Percentiles rank a stretch among this genome's conserved stretches.
These are phyloP conservation scores for Plebejus melissa DNA, from an alignment of 2,888 invertebrate species.

Conservation along the genomic window DNA sequence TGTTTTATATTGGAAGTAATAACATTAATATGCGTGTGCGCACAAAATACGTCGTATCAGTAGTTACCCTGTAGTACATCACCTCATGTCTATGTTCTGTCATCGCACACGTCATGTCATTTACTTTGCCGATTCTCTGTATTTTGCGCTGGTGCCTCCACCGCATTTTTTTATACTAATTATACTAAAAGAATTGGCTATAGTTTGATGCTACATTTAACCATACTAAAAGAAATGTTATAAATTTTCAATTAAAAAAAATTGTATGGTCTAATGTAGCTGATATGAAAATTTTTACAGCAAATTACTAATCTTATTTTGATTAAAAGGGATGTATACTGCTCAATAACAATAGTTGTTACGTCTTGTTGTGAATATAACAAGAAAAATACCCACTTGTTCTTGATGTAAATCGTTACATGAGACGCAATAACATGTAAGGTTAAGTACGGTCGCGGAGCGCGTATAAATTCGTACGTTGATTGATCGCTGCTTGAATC, in stretches of 20 bases:
- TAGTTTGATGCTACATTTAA: not conserved
- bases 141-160: not conserved
- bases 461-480: not conserved
- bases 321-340: not conserved
- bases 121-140: slow-evolving; percentile 4
- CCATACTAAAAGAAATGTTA: not conserved
- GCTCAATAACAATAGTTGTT: not conserved
- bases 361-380: not conserved
- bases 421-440: not conserved
- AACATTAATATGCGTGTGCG: not conserved
- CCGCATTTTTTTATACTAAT: not conserved
- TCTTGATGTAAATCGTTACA: not conserved
- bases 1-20: not conserved
- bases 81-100: slow-evolving; percentile 18
- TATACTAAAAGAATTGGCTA: not conserved
- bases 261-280: not conserved
- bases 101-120: slow-evolving; percentile 10
- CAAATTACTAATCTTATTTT: not conserved
- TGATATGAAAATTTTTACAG: not conserved
- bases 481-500: not conserved
- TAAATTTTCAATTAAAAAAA: not conserved
- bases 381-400: not conserved
- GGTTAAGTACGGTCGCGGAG: not conserved
- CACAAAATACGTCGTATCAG: not conserved
- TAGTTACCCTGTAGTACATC: slow-evolving; percentile 1